A percentile compares a stretch with the other conserved stretches of the same genome.
phyloP scores from a whole-genome alignment of 2,797 vertebrate genomes.

The Artibeus jamaicensis region DNA sequence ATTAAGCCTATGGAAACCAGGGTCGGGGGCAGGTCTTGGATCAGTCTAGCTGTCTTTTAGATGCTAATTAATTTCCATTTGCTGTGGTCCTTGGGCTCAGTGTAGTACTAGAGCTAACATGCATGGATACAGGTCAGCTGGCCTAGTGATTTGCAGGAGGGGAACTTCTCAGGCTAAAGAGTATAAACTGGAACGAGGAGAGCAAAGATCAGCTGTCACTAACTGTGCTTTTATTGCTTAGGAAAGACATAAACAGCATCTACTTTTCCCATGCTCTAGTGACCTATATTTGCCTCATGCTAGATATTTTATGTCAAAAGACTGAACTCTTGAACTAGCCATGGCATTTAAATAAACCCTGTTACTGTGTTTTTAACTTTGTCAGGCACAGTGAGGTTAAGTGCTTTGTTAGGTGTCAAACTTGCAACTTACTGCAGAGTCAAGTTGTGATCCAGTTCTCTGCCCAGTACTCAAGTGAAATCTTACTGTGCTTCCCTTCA shows the following conservation, averaged over 20 bases:
- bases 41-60: not conserved
- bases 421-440: not conserved
- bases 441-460: not conserved
- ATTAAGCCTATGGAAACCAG: not conserved
- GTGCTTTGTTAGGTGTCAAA: not conserved
- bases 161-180: not conserved
- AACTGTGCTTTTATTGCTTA: not conserved
- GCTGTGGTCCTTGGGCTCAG: not conserved
- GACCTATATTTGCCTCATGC: conserved; percentile 16
- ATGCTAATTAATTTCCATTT: not conserved
- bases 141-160: not conserved
- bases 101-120: not conserved
- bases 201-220: not conserved
- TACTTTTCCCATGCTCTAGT: not conserved
- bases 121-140: not conserved
- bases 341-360: conserved; percentile 42
- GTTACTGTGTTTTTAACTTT: conserved; percentile 15
- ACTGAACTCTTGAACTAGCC: conserved; percentile 32
- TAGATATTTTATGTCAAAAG: conserved; percentile 53
- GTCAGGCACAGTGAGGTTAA: not conserved
- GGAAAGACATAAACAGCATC: not conserved
- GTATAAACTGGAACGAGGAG: not conserved
- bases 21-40: not conserved
- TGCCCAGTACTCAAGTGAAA: not conserved
- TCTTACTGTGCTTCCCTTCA: not conserved